Base-by-base conservation (phyloP, 2,797 vertebrate genomes). In the Bradypodion ventrale region DNA sequence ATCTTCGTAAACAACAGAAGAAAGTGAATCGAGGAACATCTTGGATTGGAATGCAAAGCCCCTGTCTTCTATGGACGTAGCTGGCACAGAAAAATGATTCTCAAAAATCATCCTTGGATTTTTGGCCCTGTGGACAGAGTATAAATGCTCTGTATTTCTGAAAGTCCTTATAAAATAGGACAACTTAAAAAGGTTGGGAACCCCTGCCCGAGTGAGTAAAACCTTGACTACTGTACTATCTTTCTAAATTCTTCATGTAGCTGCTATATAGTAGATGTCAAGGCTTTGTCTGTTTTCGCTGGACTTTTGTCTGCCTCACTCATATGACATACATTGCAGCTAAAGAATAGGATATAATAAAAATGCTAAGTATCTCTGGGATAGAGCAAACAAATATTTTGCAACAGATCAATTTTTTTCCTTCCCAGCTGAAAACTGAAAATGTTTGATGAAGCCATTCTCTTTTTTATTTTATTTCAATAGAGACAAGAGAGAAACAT, bases 401-500 rank as follows among this genome's bases (percentile, higher is more conserved):
- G 37, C 72, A 77, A 56, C 49, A 44, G 35, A 42, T 10, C 63
- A 75, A 76, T 72, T 66, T 80, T 87, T 87, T 27, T 86, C 56
- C 68, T 62, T 29, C 29, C 13, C 25, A 19, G 13, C 46, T 42
- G 35, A 83, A 69, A 68, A 66, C 32, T 69, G 74, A 76, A 83
- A 83, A 69, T n/a, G 32, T 27, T 59, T 70, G 62, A 37, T 72
- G 80, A 87, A 72, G 85, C 35, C 52, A 56, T 21, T 85, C 80
- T 56, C 65, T n/a, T 79, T 83, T 83, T 85, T 85, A 78, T 75
- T 37, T 83, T 83, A 87, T 87, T 87, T 85, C 85, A 83, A 84
- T 87, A 84, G 91, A 88, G 87, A 89, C 25, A 78, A 82, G 87
- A 88, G 81, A 84, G 90, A 75, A 89, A n/a, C 84, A 88, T 81